Evolutionary conservation across 2,888 invertebrate species (phyloP).

Genomic region (Chrysina gloriosa): DNA sequence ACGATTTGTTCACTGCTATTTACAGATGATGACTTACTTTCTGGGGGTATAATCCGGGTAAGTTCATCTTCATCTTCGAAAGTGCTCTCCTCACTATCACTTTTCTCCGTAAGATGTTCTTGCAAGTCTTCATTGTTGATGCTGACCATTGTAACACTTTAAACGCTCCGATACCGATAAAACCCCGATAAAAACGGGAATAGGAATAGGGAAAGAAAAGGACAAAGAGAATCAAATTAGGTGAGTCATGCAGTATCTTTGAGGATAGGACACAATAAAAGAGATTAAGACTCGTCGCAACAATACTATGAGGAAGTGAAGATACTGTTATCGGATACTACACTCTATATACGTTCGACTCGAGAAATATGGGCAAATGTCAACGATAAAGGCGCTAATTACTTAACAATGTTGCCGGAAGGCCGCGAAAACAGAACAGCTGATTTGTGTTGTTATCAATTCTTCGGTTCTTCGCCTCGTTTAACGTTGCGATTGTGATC

Average conservation of each 20-base stretch:
- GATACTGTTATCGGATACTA: slow-evolving; percentile 18
- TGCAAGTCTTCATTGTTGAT: slow-evolving; percentile 22
- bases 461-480: not conserved
- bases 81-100: slow-evolving; percentile 51
- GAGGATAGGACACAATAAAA: not conserved
- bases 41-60: slow-evolving; percentile 62
- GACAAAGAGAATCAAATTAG: slow-evolving; percentile 29
- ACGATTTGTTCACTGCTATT: not conserved
- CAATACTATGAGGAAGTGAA: slow-evolving; percentile 22
- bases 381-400: slow-evolving; percentile 12
- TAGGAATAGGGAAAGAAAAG: slow-evolving; percentile 54
- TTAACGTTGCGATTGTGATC: not conserved
- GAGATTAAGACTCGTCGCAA: slow-evolving; percentile 1
- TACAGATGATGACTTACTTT: slow-evolving; percentile 26
- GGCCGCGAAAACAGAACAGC: not conserved
- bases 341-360: not conserved
- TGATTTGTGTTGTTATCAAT: slow-evolving; percentile 21
- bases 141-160: slow-evolving; percentile 52
- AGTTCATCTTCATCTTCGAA: slow-evolving; percentile 61
- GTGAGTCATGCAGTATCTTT: slow-evolving; percentile 23
- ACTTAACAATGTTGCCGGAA: not conserved
- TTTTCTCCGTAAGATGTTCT: slow-evolving; percentile 12
- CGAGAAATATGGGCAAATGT: slow-evolving; percentile 15
- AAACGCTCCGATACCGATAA: too few relatives aligned
- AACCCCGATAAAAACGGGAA: too few relatives aligned